Evolutionary conservation across 2,797 vertebrate species (phyloP).

Genomic region (Catamblyrhynchus diadema): DNA sequence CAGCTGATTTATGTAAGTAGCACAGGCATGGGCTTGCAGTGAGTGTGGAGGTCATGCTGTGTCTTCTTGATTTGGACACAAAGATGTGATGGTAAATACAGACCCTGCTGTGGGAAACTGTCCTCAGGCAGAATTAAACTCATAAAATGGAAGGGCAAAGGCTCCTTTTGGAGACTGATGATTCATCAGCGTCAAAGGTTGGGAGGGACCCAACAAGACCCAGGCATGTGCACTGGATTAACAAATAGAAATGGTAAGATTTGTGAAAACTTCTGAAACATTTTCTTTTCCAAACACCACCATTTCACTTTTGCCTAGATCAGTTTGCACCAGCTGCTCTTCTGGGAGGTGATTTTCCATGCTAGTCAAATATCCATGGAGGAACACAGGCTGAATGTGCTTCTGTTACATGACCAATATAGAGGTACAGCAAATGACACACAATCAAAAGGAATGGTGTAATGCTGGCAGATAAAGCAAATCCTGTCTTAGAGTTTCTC

Average conservation of each 20-base stretch:
- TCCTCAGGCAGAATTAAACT: neutral
- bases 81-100: neutral
- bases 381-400: neutral
- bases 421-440: neutral
- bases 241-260: neutral
- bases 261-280: neutral
- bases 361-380: neutral
- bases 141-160: neutral
- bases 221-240: neutral
- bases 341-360: neutral
- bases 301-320: neutral
- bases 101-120: neutral
- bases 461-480: neutral
- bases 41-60: neutral
- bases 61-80: neutral
- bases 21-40: neutral
- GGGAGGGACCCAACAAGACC: neutral
- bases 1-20: rapidly evolving
- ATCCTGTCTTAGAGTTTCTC: neutral
- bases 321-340: neutral
- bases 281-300: neutral
- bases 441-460: neutral
- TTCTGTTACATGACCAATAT: neutral
- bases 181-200: neutral
- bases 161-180: neutral